Evolutionary conservation across 2,888 invertebrate species (phyloP).

Genomic region (Esperia sulphurella): DNA sequence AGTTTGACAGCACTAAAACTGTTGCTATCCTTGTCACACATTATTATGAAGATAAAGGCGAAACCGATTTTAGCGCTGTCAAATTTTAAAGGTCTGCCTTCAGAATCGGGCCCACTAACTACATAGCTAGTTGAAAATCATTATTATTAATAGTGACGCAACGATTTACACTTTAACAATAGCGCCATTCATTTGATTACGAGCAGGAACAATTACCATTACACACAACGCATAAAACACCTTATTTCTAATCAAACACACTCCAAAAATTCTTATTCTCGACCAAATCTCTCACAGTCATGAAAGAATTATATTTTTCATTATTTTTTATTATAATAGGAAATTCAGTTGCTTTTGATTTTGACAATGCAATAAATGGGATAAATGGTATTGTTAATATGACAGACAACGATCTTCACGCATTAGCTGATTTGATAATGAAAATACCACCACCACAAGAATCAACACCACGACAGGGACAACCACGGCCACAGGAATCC

Average conservation of each 20-base stretch:
- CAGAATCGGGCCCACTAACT: no score
- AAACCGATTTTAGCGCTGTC: no score
- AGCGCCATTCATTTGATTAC: constrained; percentile 1
- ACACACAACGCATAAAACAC: constrained; percentile 2
- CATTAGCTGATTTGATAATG: background rate
- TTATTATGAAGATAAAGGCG: no score
- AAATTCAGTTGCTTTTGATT: background rate
- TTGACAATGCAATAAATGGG: background rate
- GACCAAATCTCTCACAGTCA: constrained; percentile 2
- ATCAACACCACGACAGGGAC: background rate
- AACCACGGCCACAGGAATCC: background rate
- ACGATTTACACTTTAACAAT: background rate
- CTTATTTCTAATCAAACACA: constrained; percentile 1
- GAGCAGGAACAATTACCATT: constrained; percentile 4
- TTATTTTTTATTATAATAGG: background rate
- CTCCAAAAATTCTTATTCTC: background rate
- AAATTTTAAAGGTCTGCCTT: no score
- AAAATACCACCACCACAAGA: background rate
- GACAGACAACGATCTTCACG: background rate
- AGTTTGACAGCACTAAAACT: no score
- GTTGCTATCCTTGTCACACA: no score
- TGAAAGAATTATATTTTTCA: background rate
- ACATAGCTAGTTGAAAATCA: background rate
- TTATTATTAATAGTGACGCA: background rate
- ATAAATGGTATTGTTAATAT: background rate